Evolutionary conservation across 1,140 invertebrate species (phyloP).

Genomic region (Euwallacea similis): DNA sequence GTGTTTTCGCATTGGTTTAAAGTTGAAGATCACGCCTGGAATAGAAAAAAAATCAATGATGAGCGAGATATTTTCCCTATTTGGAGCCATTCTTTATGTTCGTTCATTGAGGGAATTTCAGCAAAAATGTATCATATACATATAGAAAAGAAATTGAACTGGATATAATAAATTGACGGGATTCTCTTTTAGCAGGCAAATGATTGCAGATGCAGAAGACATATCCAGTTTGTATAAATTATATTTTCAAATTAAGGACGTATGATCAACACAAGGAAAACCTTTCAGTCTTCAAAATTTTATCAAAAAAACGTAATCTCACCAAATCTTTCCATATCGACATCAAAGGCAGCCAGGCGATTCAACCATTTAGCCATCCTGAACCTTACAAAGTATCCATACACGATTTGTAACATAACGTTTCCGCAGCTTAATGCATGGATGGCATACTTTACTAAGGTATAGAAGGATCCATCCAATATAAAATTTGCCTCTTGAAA

Average conservation of each 20-base stretch:
- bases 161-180: too few relatives aligned
- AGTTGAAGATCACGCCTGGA: neutral
- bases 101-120: too few relatives aligned
- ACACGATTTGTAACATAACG: neutral
- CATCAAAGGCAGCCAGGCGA: neutral
- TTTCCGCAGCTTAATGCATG: neutral
- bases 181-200: too few relatives aligned
- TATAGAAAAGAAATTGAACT: too few relatives aligned
- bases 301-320: neutral
- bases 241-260: too few relatives aligned
- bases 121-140: too few relatives aligned
- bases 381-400: neutral
- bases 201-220: too few relatives aligned
- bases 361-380: conserved; percentile 3
- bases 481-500: neutral
- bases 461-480: neutral
- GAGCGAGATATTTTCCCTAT: too few relatives aligned
- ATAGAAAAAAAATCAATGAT: neutral
- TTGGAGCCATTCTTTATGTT: too few relatives aligned
- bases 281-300: neutral
- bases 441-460: neutral
- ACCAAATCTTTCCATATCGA: neutral
- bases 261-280: too few relatives aligned
- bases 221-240: too few relatives aligned
- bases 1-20: neutral